phyloP scores from a whole-genome alignment of 2,113 vertebrate genomes.

The Cyanocitta stelleri region DNA sequence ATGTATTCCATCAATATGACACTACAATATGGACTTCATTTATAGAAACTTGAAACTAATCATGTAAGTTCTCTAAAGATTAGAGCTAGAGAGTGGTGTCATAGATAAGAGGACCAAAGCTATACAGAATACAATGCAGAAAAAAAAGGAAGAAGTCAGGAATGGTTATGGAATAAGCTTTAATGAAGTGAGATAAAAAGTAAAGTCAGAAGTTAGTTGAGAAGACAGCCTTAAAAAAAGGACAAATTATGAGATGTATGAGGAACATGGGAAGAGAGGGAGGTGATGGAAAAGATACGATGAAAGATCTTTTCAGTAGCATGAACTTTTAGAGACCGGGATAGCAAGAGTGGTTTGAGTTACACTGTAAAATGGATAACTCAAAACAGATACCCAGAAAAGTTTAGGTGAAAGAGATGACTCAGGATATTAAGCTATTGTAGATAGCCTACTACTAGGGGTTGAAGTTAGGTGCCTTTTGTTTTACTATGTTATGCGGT shows the following conservation, averaged over 20 bases:
- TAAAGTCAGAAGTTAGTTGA: background rate
- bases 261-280: background rate
- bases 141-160: background rate
- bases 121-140: background rate
- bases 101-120: background rate
- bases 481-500: conserved; percentile 64
- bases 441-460: background rate
- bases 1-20: background rate
- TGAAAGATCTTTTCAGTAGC: background rate
- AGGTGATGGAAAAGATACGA: background rate
- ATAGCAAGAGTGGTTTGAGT: background rate
- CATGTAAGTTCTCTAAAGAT: background rate
- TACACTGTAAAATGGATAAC: background rate
- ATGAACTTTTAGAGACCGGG: background rate
- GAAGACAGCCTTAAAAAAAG: background rate
- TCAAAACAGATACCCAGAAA: background rate
- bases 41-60: background rate
- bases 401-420: background rate
- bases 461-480: conserved; percentile 56
- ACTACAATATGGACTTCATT: background rate
- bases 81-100: background rate
- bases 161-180: background rate
- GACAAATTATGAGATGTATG: background rate
- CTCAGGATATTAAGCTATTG: background rate
- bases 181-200: background rate